phyloP scores from a whole-genome alignment of 2,113 vertebrate genomes.

The Ondatra zibethicus region DNA sequence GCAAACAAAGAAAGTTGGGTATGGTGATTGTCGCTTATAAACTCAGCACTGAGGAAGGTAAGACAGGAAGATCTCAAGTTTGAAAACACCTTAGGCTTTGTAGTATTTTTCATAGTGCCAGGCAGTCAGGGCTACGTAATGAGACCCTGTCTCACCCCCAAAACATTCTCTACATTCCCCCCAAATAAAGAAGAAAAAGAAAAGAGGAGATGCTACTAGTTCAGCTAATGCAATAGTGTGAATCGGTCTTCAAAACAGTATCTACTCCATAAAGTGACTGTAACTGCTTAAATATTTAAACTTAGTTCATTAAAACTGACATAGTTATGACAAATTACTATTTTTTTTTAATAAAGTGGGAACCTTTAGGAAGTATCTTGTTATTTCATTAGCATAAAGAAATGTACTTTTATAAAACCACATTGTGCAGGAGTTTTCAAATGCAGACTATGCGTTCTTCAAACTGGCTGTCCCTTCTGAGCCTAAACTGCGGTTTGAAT shows the following conservation, averaged over 20 bases:
- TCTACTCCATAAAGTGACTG: not conserved
- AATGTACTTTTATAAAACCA: not conserved
- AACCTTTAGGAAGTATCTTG: not conserved
- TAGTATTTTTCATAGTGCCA: not conserved
- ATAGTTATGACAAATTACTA: slow-evolving; percentile 8
- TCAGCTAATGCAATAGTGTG: not conserved
- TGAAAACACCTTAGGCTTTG: not conserved
- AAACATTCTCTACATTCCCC: not conserved
- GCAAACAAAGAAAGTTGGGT: not conserved
- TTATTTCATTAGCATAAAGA: slow-evolving; percentile 21
- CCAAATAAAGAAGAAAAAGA: not conserved
- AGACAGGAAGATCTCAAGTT: not conserved
- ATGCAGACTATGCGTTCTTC: slow-evolving; percentile 5
- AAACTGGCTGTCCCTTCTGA: slow-evolving; percentile 16
- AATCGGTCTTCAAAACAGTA: not conserved
- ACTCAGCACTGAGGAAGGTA: not conserved
- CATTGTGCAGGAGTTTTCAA: not conserved
- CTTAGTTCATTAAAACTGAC: not conserved
- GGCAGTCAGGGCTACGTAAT: not conserved
- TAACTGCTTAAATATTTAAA: slow-evolving; percentile 12
- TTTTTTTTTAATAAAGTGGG: not conserved
- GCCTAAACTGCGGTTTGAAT: not conserved
- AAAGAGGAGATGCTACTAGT: not conserved
- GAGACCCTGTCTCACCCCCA: not conserved
- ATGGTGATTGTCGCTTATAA: not conserved